These are phyloP conservation scores for Tenebrio molitor DNA, from an alignment of 1,140 invertebrate genomes.

Conservation along the genomic window DNA sequence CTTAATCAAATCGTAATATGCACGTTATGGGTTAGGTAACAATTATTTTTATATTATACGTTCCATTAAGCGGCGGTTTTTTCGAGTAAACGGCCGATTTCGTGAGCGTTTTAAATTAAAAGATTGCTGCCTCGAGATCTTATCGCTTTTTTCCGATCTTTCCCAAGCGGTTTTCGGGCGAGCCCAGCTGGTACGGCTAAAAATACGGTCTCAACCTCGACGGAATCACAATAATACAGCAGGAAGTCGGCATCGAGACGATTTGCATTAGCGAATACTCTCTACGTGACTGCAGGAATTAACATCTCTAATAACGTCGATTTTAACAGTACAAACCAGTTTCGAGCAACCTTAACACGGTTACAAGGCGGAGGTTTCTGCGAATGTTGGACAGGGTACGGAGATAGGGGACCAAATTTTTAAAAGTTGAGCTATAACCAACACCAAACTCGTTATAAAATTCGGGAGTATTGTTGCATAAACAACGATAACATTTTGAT, in stretches of 20 bases:
- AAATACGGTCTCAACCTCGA: no score
- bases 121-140: constrained; percentile 15
- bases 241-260: background rate
- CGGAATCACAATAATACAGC: no score
- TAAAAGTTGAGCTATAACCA: no score
- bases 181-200: no score
- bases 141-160: constrained; percentile 9
- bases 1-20: background rate
- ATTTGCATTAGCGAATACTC: constrained; percentile 19
- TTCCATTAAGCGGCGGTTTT: constrained; percentile 35
- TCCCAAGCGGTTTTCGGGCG: no score
- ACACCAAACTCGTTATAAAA: no score
- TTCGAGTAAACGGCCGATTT: constrained; percentile 1
- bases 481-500: no score
- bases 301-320: constrained; percentile 31
- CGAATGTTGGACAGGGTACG: background rate
- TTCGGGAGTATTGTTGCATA: no score
- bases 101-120: constrained; percentile 37
- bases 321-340: constrained; percentile 35
- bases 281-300: constrained; percentile 2
- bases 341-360: constrained; percentile 32
- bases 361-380: background rate
- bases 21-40: constrained; percentile 16
- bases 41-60: constrained; percentile 34
- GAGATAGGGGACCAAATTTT: no score